Evolutionary conservation across 2,113 vertebrate genomes (phyloP), one percentile per base, ranked within the genome.

Genomic region (Plecotus auritus): DNA sequence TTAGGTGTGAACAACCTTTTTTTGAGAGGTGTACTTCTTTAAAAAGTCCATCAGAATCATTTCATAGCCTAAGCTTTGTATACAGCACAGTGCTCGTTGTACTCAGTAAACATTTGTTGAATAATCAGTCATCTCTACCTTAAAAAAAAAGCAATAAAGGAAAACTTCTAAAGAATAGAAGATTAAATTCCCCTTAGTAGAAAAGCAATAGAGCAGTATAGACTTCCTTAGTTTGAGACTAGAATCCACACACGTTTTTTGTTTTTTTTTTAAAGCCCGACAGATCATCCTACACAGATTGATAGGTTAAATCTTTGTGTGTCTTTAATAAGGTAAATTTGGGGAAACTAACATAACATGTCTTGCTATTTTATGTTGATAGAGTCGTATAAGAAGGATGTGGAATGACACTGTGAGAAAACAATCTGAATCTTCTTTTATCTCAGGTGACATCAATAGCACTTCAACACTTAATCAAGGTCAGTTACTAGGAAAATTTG

Each of bases 391-490:
- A 98, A 99, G 99, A 98, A 99, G 99, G 98, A 99, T 99, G 99
- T 99, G 99, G 99, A 99, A 99, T 98, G 99, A 99, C 99, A 99
- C 99, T 98, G 99, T 99, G 98, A 99, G 99, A 99, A 99, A 99
- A 98, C 99, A 99, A 96, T 99, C 99, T 69, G 99, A 99, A 99
- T 99, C 99, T n/a, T 99, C 99, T 98, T 99, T 99, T 99, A 99
- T 99, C 99, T 99, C 99, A 99, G 99, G 99, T 99, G 99, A 99
- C 99, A 99, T 99, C 99, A 99, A 99, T 99, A 99, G 99, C 98
- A 99, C 99, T 98, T 99, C 99, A 98, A 99, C 99, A 98, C 99
- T 99, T 99, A 99, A 99, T 98, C 99, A 99, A 99, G 99, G 99
- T 99, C 99, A 99, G 99, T 99, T 97, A 98, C 98, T 98, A 97